Conservation (phyloP, 2,888 invertebrate species). For the Meghimatium bilineatum region DNA sequence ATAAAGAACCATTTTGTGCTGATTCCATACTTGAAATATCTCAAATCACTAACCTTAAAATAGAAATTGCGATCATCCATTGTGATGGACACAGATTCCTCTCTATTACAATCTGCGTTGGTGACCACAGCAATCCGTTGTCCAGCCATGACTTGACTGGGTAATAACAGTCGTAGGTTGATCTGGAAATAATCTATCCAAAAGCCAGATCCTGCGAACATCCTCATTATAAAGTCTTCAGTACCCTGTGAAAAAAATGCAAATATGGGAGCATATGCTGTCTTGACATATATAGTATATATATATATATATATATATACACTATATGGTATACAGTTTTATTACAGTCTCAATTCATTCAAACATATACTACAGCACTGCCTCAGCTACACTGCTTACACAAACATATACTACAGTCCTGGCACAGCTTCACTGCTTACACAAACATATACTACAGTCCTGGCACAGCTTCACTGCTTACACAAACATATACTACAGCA, state of each 20-base stretch:
- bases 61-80: slow-evolving; percentile 37
- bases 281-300: too few relatives aligned
- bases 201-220: slow-evolving; percentile 53
- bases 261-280: not conserved
- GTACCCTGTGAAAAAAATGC: slow-evolving; percentile 31
- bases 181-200: slow-evolving; percentile 48
- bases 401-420: too few relatives aligned
- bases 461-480: too few relatives aligned
- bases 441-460: too few relatives aligned
- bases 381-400: too few relatives aligned
- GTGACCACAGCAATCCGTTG: slow-evolving; percentile 47
- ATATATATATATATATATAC: not conserved
- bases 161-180: slow-evolving; percentile 39
- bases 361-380: too few relatives aligned
- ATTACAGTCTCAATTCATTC: too few relatives aligned
- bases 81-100: slow-evolving; percentile 51
- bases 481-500: too few relatives aligned
- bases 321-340: too few relatives aligned
- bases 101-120: slow-evolving; percentile 52
- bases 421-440: too few relatives aligned
- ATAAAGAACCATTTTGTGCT: too few relatives aligned
- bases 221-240: slow-evolving; percentile 40
- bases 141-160: not conserved
- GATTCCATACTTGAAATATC: not conserved
- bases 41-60: slow-evolving; percentile 46